Percentiles rank a stretch among this genome's conserved stretches.
These are phyloP conservation scores for Nerophis ophidion DNA, from an alignment of 2,113 vertebrate genomes.

Conservation along the genomic window DNA sequence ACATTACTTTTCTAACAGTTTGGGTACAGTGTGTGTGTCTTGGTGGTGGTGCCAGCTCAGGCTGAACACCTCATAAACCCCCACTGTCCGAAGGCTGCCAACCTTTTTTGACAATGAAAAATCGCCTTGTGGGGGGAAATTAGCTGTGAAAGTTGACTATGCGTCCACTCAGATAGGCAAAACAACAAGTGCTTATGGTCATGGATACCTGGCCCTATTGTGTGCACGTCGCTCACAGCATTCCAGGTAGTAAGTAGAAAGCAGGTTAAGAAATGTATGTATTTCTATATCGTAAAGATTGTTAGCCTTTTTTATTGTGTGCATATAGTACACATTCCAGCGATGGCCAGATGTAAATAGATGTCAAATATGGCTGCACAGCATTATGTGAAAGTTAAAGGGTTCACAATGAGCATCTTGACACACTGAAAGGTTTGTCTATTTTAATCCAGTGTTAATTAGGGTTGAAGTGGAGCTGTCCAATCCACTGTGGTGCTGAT, in stretches of 20 bases:
- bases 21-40: slow-evolving; percentile 29
- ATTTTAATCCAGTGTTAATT: neutral
- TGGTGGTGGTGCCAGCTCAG: slow-evolving; percentile 76
- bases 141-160: slow-evolving; percentile 29
- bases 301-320: slow-evolving; percentile 9
- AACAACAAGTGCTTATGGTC: slow-evolving; percentile 41
- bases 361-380: slow-evolving; percentile 9
- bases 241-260: neutral
- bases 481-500: slow-evolving; percentile 53
- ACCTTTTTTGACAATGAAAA: slow-evolving; percentile 60
- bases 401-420: neutral
- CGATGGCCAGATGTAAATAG: slow-evolving; percentile 10
- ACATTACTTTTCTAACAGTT: slow-evolving; percentile 36
- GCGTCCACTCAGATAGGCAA: slow-evolving; percentile 35
- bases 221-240: neutral
- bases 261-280: neutral
- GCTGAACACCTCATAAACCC: slow-evolving; percentile 73
- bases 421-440: neutral
- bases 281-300: neutral
- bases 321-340: slow-evolving; percentile 19
- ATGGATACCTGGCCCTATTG: neutral
- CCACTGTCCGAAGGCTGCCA: slow-evolving; percentile 52
- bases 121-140: slow-evolving; percentile 28
- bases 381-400: neutral
- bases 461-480: slow-evolving; percentile 41